Base-by-base conservation (phyloP, 2,888 invertebrate genomes). In the Ariolimax columbianus region DNA sequence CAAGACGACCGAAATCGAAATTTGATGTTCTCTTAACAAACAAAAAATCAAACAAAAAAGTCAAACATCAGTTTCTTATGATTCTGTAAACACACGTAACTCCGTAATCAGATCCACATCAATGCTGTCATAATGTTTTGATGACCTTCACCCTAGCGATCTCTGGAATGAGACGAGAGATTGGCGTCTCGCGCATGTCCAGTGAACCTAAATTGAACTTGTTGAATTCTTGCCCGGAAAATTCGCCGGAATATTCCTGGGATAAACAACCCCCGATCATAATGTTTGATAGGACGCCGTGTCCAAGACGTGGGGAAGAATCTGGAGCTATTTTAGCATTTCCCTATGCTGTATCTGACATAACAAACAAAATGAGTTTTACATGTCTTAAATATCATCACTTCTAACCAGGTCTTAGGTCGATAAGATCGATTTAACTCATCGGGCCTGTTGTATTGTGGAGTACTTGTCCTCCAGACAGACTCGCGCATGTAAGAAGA, bases 121-220 rank as follows among this genome's bases (percentile, higher is more conserved):
- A 9, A 17, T 2, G 30, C 2, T 75, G 43, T 47, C 43, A n/a
- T 47, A 75, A 75, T 75, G 47, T 75, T 75, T 75, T 43, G n/a
- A 70, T 33, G 43, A 75, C 75, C 75, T n/a, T 3, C 7, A 47
- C 47, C 75, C 47, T 47, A 1, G 75, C 40, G 11, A 14, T 47
- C 17, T 30, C 47, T 2, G 47, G 33, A 75, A 75, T n/a, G 47
- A 75, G 43, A 1, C 26, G 2, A 17, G n/a, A 47, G 30, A 51
- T 51, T 43, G 30, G 36, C 33, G 2, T 51, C 17, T 30, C 47
- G 47, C 75, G 43, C 75, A 75, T 75, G n/a, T 30, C 9, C n/a
- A 26, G n/a, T 51, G 75, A 75, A 9, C 75, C 75, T 6, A 43
- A 75, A 36, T 47, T 75, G 47, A 75, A 75, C 75, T 75, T 2